Evolutionary conservation across 1,140 invertebrate species (phyloP).

Genomic region (Diprion similis): DNA sequence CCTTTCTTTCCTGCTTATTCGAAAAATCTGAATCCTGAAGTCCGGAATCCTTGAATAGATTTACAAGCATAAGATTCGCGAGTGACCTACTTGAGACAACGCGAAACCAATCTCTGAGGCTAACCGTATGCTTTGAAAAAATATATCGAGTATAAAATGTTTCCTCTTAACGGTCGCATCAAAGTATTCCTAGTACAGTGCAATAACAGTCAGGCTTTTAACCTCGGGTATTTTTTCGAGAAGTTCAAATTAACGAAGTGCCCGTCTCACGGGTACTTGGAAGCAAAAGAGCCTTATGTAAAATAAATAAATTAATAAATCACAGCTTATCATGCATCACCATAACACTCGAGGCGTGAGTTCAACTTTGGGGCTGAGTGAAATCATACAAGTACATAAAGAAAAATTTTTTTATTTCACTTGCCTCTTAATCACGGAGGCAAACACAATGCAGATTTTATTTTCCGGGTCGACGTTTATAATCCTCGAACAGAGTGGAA

Average conservation of each 20-base stretch:
- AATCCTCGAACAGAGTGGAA: too few relatives aligned
- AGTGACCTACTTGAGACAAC: neutral
- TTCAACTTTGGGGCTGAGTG: too few relatives aligned
- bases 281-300: too few relatives aligned
- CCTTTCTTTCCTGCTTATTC: neutral
- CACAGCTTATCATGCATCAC: too few relatives aligned
- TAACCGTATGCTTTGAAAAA: neutral
- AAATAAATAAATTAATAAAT: too few relatives aligned
- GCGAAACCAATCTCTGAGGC: neutral
- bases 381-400: too few relatives aligned
- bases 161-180: neutral
- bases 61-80: neutral
- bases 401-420: too few relatives aligned
- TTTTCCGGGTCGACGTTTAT: too few relatives aligned
- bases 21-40: neutral
- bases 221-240: neutral
- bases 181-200: neutral
- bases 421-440: too few relatives aligned
- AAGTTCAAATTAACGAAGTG: neutral
- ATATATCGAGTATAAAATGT: neutral
- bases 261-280: too few relatives aligned
- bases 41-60: constrained; percentile 2
- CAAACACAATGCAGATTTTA: too few relatives aligned
- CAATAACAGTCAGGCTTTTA: neutral
- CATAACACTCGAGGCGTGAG: too few relatives aligned